Base-by-base conservation (phyloP, 2,888 invertebrate species). In the Phortica magna region DNA sequence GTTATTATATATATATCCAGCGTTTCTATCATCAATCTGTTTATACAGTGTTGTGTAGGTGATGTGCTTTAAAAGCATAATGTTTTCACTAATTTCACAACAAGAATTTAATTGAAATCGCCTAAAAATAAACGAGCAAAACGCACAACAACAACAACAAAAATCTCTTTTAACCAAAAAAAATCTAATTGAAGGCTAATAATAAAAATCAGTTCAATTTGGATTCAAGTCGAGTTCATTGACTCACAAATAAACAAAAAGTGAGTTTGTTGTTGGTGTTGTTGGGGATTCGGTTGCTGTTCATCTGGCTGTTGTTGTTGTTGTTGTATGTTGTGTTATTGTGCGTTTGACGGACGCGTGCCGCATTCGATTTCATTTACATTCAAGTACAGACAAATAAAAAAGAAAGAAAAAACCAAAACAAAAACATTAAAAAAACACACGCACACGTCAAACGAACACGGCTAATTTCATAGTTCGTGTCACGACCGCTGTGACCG, bases 181-280 rank as follows among this genome's bases (percentile, higher is more conserved):
- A 59, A 59, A 17, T 19, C 3, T 59, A 68, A 19, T 42, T 68
- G 9, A 10, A 19, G 17, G 67, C 43, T 67, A 67, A 67, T 39
- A 67, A 43, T 42, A 43, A 7, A 48, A 68, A 68, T 43, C 14
- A 55, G 14, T 55, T 55, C 17, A 17, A 12, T 7, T 22, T 17
- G 61, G 7, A 9, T 61, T 22, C 22, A 22, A 61, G 22, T 61
- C 61, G 22, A 59, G 68, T 68, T 68, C 68, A 43, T 43, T 68
- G 68, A 68, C 68, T 22, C 43, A 43, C 43, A 68, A 43, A 19
- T 68, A 68, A 68, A 43, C 41, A 68, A 48, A 43, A 42, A 68
- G 10, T 19, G 19, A 10, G n/a, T 43, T 17, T 43, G 17, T 17
- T 68, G 31, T 31, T 41, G 31, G 31, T 43, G 17, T 17, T 68